Evolutionary conservation across 2,797 vertebrate genomes (phyloP), one percentile per base, ranked within the genome.

Genomic region (Nannoperca australis): DNA sequence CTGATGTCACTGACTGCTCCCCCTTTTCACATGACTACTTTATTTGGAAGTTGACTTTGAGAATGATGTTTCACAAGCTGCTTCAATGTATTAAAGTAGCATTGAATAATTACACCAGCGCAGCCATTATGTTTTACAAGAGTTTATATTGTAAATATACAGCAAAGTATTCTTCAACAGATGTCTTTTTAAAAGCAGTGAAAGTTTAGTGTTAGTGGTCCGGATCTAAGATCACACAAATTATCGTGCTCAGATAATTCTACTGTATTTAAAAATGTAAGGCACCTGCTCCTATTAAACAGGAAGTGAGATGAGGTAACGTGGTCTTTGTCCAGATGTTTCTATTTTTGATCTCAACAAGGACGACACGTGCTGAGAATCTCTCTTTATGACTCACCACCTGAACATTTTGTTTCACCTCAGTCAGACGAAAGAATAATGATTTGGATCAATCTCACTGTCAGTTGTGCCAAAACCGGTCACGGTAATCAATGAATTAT

Each of bases 281-380:
- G 54, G 20, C 13, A 18, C 32, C 32, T 45, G 12, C 59, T 54
- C 1, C 36, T 51, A 27, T 15, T 24, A 30, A 49, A 42, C 65
- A 68, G 30, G 42, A 76, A 59, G 40, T 54, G n/a, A 75, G 58
- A 81, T 82, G 73, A 81, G 36, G 76, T 87, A 67, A 90, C 36
- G 18, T 54, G n/a, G 24, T 79, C 36, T 64, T 59, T n/a, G 14
- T 83, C 82, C 91, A 93, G 83, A 91, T 91, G 90, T 90, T 66
- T 70, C 58, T 55, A 14, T 56, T 70, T 76, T 32, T n/a, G 18
- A 15, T 44, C 44, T 69, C 42, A 13, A 60, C 32, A 59, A 56
- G 20, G n/a, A 51, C 38, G 66, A 81, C 38, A 56, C 50, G 30
- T 44, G 58, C 42, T 42, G 50, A 76, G 34, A 30, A 13, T 73